Percentiles rank a stretch among this genome's conserved stretches.
Conservation (phyloP, 2,113 vertebrate genomes). For the Saimiri boliviensis region DNA sequence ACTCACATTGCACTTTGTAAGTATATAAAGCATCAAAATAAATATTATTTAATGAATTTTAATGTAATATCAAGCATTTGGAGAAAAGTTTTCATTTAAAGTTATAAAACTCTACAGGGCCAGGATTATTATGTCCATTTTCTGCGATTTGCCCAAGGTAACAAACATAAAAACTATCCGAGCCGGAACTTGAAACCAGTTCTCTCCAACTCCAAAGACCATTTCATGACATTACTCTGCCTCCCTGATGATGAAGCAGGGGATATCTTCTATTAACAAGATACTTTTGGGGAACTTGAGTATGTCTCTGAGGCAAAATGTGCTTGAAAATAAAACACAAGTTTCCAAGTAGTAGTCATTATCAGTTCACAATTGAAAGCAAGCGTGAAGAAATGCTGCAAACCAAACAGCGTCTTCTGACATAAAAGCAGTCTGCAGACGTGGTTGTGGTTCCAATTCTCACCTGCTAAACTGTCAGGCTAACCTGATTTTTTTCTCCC, state of each 20-base stretch:
- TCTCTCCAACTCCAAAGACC: not conserved
- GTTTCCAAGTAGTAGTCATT: not conserved
- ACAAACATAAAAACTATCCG: not conserved
- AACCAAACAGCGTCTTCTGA: not conserved
- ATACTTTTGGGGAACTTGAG: not conserved
- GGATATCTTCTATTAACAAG: not conserved
- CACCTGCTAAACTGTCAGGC: conserved; percentile 4
- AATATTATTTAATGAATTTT: not conserved
- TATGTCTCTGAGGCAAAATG: not conserved
- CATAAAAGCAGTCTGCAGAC: not conserved
- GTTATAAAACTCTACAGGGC: not conserved
- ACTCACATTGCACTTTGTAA: not conserved
- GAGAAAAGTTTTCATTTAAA: not conserved
- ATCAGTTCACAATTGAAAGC: conserved; percentile 23
- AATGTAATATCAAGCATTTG: not conserved
- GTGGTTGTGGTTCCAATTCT: not conserved
- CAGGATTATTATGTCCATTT: not conserved
- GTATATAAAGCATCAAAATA: not conserved
- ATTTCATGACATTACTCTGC: not conserved
- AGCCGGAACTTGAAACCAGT: not conserved
- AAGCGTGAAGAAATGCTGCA: not conserved
- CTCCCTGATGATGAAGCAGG: not conserved
- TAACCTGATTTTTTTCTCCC: not conserved
- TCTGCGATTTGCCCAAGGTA: not conserved
- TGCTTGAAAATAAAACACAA: conserved; percentile 31